These are phyloP conservation scores for Penaeus vannamei DNA, from an alignment of 1,140 invertebrate species.

Conservation along the genomic window DNA sequence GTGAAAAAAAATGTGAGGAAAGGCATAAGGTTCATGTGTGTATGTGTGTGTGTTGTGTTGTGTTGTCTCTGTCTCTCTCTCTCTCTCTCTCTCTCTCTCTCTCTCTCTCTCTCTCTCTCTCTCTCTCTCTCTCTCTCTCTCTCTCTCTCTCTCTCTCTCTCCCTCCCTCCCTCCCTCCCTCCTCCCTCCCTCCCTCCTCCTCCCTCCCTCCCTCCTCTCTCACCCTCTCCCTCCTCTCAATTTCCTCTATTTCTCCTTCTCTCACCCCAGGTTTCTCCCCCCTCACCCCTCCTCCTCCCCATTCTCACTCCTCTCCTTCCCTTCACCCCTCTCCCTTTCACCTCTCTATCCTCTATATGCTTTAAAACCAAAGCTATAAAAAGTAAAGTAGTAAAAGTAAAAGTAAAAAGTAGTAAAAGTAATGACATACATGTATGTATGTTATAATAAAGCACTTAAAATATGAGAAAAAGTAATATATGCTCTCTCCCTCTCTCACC, in stretches of 20 bases:
- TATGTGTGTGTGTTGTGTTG: not conserved
- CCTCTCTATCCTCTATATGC: too few relatives aligned
- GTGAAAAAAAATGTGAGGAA: not conserved
- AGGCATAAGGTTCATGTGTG: not conserved
- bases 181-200: not conserved
- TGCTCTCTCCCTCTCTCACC: too few relatives aligned
- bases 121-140: not conserved
- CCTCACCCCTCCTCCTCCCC: not conserved
- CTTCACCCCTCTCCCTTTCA: too few relatives aligned
- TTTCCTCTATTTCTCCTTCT: not conserved
- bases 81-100: not conserved
- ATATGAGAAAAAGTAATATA: too few relatives aligned
- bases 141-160: constrained; percentile 13
- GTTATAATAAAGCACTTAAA: too few relatives aligned
- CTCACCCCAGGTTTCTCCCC: not conserved
- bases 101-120: not conserved
- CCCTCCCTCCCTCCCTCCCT: too few relatives aligned
- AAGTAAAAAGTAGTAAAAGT: too few relatives aligned
- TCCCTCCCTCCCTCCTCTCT: not conserved
- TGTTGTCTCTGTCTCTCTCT: not conserved
- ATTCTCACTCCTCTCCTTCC: not conserved
- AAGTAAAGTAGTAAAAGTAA: too few relatives aligned
- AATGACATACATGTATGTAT: too few relatives aligned
- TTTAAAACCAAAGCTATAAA: too few relatives aligned
- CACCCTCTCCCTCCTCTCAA: not conserved